A percentile compares a stretch with the other conserved stretches of the same genome.
Evolutionary conservation across 1,140 invertebrate genomes (phyloP).

Genomic region (Batillaria attramentaria): DNA sequence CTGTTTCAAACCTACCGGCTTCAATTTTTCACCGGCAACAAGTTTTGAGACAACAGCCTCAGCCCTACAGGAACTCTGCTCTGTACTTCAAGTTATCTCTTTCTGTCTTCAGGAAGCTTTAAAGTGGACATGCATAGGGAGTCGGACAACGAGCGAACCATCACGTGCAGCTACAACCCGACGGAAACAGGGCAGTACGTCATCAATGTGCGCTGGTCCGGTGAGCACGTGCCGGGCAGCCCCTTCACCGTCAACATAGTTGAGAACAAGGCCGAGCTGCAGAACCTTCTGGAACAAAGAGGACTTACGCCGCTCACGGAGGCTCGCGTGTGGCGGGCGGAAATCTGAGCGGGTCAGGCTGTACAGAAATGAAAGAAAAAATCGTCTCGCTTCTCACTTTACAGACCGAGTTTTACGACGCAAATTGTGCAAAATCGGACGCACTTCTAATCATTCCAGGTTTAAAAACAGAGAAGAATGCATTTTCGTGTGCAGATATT

Average conservation of each 20-base stretch:
- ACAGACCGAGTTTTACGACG: not conserved
- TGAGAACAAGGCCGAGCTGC: conserved; percentile 96
- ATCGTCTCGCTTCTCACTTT: not conserved
- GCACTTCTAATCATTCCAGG: not conserved
- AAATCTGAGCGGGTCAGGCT: conserved; percentile 19
- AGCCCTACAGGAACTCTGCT: not conserved
- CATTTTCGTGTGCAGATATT: not conserved
- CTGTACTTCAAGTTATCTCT: no score
- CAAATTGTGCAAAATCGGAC: not conserved
- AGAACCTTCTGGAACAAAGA: conserved; percentile 29
- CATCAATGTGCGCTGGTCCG: conserved; percentile 98
- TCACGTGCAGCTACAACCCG: conserved; percentile 96
- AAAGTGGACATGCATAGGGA: conserved; percentile 99
- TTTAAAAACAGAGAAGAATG: not conserved
- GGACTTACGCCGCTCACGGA: not conserved
- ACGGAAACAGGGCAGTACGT: conserved; percentile 98
- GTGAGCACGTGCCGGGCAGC: conserved; percentile 90
- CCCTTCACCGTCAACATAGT: conserved; percentile 99
- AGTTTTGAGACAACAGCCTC: not conserved
- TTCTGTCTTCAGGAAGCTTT: conserved; percentile 83
- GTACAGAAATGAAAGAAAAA: not conserved
- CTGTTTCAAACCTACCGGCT: not conserved
- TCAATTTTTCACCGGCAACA: not conserved
- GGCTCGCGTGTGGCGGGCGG: conserved; percentile 31
- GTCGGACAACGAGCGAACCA: conserved; percentile 96